Conservation (phyloP, 1,140 invertebrate species). For the Rhopalosiphum padi region DNA sequence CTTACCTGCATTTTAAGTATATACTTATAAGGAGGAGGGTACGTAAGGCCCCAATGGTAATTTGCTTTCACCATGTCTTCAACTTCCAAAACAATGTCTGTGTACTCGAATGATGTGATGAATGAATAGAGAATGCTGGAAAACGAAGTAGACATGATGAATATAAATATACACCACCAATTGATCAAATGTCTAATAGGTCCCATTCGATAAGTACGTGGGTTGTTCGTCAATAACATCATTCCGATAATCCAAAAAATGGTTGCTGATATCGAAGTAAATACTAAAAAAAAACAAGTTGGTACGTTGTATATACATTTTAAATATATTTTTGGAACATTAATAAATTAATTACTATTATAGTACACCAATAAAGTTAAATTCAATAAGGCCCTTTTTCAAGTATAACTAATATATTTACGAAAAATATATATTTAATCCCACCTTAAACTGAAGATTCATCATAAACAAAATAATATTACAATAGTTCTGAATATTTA, state of each 20-base stretch:
- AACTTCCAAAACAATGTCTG: not conserved
- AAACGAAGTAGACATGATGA: slow-evolving; percentile 53
- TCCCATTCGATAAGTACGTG: not conserved
- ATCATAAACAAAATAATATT: too few species aligned
- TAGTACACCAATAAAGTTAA: not conserved
- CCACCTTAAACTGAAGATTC: too few species aligned
- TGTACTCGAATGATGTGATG: slow-evolving; percentile 38
- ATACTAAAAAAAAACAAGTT: not conserved
- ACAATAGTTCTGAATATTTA: too few species aligned
- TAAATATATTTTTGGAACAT: not conserved
- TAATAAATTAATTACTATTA: too few species aligned
- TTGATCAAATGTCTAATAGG: slow-evolving; percentile 53
- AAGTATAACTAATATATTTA: too few species aligned
- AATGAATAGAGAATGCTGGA: slow-evolving; percentile 54
- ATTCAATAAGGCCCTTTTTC: too few species aligned
- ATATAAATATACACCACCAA: slow-evolving; percentile 57
- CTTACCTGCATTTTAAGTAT: slow-evolving; percentile 56
- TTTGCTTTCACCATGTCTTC: slow-evolving; percentile 27
- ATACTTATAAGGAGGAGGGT: slow-evolving; percentile 23
- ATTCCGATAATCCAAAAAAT: slow-evolving; percentile 48
- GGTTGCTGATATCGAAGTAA: slow-evolving; percentile 11
- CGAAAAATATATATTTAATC: too few species aligned
- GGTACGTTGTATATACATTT: not conserved
- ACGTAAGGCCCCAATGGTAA: slow-evolving; percentile 47
- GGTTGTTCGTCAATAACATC: slow-evolving; percentile 46